Evolutionary conservation across 2,888 invertebrate genomes (phyloP), one percentile per base, ranked within the genome.

Genomic region (Ormyrus rosae): DNA sequence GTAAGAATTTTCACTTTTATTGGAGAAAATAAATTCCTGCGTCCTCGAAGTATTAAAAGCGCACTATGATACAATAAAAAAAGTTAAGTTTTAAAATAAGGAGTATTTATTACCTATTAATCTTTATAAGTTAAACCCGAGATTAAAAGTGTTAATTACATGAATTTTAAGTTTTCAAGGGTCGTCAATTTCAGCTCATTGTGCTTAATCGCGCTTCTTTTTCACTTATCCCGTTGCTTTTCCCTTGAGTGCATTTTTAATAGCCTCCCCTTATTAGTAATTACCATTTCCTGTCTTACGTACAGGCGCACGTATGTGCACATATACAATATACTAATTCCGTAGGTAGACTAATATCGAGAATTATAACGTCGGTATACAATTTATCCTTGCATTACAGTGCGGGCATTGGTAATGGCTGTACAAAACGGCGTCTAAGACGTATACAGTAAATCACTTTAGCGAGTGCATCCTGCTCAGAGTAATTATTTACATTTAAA

Each of bases 401-500:
- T 50, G 60, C 45, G 58, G 5, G 9, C 10, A 19, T n/a, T 48
- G 34, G 61, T 76, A 55, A 69, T 75, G 13, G 60, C 50, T 60
- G 19, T 19, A 19, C 58, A 70, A 70, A 70, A 70, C 61, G 46
- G 6, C 53, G 10, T 53, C 45, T 50, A 50, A 19, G 70, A 50
- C 60, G 11, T 70, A 50, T 10, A 19, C 19, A 70, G 50, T 73
- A 64, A 64, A 73, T 73, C 64, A 73, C 53, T 73, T 73, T 73
- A 11, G 7, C 19, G 19, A 19, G 34, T 7, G 48, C 46, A n/a
- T 69, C 48, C 58, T 13, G 46, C n/a, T 69, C 6, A 51, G 2
- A 10, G 48, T 56, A 69, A 58, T 69, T 46, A 69, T 69, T 69
- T 69, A 69, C 46, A 45, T 53, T 45, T 45, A 45, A 10, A 2